Conservation (phyloP, 2,888 invertebrate species). For the Pheosia gnoma region DNA sequence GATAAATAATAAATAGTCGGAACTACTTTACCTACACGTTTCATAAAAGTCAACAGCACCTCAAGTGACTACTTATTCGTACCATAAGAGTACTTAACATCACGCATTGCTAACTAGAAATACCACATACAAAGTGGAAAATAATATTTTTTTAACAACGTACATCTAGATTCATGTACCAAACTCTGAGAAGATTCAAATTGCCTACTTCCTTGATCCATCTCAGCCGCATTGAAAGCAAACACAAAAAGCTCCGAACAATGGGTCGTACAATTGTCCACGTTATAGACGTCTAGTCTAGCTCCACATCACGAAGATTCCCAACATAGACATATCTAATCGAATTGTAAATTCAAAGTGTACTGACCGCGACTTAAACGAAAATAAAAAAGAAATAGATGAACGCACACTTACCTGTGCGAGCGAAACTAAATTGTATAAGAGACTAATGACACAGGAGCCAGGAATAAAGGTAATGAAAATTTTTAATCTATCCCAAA, state of each 20-base stretch:
- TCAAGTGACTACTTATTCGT: slow-evolving; percentile 37
- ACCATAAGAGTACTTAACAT: slow-evolving; percentile 36
- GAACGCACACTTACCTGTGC: slow-evolving; percentile 48
- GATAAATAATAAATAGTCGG: slow-evolving; percentile 55
- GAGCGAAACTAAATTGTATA: slow-evolving; percentile 49
- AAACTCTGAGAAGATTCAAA: slow-evolving; percentile 43
- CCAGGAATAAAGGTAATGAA: slow-evolving; percentile 58
- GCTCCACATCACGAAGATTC: slow-evolving; percentile 52
- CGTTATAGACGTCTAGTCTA: slow-evolving; percentile 49
- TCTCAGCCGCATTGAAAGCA: slow-evolving; percentile 69
- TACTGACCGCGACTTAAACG: slow-evolving; percentile 25
- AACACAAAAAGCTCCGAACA: slow-evolving; percentile 70
- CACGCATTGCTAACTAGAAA: slow-evolving; percentile 27
- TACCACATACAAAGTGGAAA: neutral
- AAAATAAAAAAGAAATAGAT: slow-evolving; percentile 37
- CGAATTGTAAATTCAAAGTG: slow-evolving; percentile 41
- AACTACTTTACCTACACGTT: slow-evolving; percentile 44
- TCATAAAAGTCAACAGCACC: slow-evolving; percentile 42
- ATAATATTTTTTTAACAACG: slow-evolving; percentile 7
- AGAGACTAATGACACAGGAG: slow-evolving; percentile 60
- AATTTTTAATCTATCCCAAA: slow-evolving; percentile 63
- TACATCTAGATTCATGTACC: slow-evolving; percentile 16
- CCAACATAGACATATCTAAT: slow-evolving; percentile 37
- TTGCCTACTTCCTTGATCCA: slow-evolving; percentile 68
- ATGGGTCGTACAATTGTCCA: slow-evolving; percentile 60